Base-by-base conservation (phyloP, 2,888 invertebrate genomes). In the Crepidodera aurea region DNA sequence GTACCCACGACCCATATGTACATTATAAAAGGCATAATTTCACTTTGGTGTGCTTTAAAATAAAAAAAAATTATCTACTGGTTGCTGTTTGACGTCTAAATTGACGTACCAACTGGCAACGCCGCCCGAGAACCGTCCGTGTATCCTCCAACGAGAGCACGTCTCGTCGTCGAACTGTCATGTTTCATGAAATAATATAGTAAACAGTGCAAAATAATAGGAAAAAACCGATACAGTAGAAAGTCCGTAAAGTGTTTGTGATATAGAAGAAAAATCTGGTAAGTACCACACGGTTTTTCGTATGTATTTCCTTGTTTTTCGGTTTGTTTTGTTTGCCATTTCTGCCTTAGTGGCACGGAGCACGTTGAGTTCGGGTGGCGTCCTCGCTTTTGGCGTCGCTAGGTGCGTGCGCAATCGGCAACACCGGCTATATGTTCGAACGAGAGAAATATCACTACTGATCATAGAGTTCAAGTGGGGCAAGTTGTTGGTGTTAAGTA, bases 341-440 rank as follows among this genome's bases (percentile, higher is more conserved):
- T 50, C 54, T 54, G 25, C 29, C 39, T 53, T 34, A 19, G 13
- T 46, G 60, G 54, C 44, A 48, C 39, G 48, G 40, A 37, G 55
- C 51, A 50, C 42, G 57, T 48, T 53, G 63, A 62, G 60, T 62
- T 65, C 64, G 61, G 58, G 61, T 65, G 64, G 64, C 64, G 64
- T 65, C 64, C 59, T 59, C 54, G 58, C 59, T 48, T 34, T 37
- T 57, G 60, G 64, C 64, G 64, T 64, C 64, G 64, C 34, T 53
- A 29, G 56, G 46, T 51, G 64, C 64, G 64, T 48, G 64, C 64
- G 64, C 64, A 64, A 44, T 6, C 29, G 29, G 15, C 22, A 3
- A 29, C 44, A 44, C 34, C 51, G 56, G 55, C 39, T 39, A 39
- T 3, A n/a, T 13, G 32, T 10, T 22, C 22, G 22, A 22, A 4